These are phyloP conservation scores for Himantopus leucocephalus DNA, from an alignment of 2,113 vertebrate species.

Conservation along the genomic window DNA sequence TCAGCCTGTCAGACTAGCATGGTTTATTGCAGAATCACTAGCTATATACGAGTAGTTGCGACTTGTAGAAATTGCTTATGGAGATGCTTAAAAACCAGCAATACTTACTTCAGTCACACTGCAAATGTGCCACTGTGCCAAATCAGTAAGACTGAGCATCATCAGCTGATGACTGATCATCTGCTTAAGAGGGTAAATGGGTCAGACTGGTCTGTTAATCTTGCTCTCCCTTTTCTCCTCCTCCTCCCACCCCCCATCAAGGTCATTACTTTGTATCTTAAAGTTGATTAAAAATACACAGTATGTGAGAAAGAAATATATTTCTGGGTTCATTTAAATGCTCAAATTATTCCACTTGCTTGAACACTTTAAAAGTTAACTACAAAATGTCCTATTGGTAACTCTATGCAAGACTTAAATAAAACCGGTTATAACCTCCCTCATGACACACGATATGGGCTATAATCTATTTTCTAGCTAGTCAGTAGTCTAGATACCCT, in stretches of 20 bases:
- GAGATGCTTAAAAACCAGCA: not conserved
- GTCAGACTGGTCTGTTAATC: conserved; percentile 43
- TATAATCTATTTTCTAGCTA: not conserved
- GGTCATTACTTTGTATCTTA: not conserved
- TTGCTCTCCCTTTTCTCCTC: not conserved
- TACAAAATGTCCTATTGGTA: not conserved
- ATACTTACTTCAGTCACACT: not conserved
- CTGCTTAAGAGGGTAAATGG: conserved; percentile 56
- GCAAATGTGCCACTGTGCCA: conserved; percentile 9
- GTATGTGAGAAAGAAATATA: not conserved
- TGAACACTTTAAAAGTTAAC: not conserved
- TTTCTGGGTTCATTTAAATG: not conserved
- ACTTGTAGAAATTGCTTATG: not conserved
- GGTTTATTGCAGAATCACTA: not conserved
- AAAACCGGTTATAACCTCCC: not conserved
- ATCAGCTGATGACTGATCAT: conserved; percentile 49
- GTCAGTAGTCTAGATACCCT: not conserved
- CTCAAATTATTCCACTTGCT: not conserved
- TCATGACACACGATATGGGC: not conserved
- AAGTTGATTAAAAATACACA: not conserved
- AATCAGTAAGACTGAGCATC: conserved; percentile 1
- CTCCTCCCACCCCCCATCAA: not conserved
- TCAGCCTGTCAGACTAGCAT: not conserved
- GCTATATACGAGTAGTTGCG: not conserved
- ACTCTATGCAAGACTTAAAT: not conserved